These are phyloP conservation scores for Herminia tarsipennalis DNA, from an alignment of 2,888 invertebrate species.

Conservation along the genomic window DNA sequence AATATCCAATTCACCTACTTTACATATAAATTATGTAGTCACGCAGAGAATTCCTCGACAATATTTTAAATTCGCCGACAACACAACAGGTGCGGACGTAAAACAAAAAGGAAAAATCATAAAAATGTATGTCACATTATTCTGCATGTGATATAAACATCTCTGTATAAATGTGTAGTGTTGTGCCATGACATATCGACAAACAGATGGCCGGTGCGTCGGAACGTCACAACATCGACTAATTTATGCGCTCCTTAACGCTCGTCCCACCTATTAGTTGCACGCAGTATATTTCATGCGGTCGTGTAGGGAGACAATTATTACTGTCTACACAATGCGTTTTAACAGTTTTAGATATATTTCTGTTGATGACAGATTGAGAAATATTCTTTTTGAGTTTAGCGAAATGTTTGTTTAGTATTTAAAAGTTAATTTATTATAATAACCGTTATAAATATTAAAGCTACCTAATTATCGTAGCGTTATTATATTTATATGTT, in stretches of 20 bases:
- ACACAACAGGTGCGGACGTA: constrained; percentile 24
- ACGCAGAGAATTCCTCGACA: constrained; percentile 21
- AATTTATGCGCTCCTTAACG: constrained; percentile 84
- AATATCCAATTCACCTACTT: constrained; percentile 29
- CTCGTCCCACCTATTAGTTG: constrained; percentile 83
- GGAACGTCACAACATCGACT: constrained; percentile 81
- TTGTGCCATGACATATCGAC: constrained; percentile 80
- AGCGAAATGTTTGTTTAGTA: constrained; percentile 24
- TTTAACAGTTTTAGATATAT: constrained; percentile 41
- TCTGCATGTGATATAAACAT: constrained; percentile 43
- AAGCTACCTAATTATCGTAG: constrained; percentile 1
- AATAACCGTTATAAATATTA: constrained; percentile 11
- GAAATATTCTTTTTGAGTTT: constrained; percentile 27
- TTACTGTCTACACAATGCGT: constrained; percentile 48
- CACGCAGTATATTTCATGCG: constrained; percentile 78
- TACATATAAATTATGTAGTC: constrained; percentile 29
- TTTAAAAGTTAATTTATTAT: constrained; percentile 7
- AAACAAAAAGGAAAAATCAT: constrained; percentile 29
- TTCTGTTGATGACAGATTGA: constrained; percentile 33
- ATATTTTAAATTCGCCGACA: constrained; percentile 38
- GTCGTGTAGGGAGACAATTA: constrained; percentile 63
- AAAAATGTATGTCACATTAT: constrained; percentile 39
- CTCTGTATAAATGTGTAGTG: constrained; percentile 65
- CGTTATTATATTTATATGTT: constrained; percentile 1
- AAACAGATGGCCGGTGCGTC: constrained; percentile 79